Base-by-base conservation (phyloP, 2,888 invertebrate genomes). In the Tachina lurida region DNA sequence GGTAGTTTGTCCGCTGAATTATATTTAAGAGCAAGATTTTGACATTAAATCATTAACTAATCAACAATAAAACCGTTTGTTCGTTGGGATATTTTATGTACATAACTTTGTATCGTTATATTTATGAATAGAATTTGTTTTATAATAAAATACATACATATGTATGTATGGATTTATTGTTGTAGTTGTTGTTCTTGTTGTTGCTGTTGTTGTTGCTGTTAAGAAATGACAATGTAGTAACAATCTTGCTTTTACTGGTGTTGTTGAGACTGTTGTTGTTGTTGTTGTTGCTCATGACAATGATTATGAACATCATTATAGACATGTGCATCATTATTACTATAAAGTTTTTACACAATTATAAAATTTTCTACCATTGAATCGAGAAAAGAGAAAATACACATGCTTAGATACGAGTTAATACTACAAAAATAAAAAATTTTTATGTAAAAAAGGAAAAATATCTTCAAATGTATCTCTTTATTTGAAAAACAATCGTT, bases 181-280 rank as follows among this genome's bases (percentile, higher is more conserved):
- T 31, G 31, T 31, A 31, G 31, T 22, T 31, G 31, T 31, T 7
- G 31, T 31, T 31, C 7, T 31, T 7, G 5, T 19, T n/a, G 12
- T 39, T 45, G 45, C n/a, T n/a, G n/a, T n/a, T n/a, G n/a, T n/a
- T 31, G 4, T 78, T 67, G 49, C 31, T 70, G 52, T 62, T 73
- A 47, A 75, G 75, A 74, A 78, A 85, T 74, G 77, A 77, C 77
- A 81, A 81, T 54, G 74, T 67, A 62, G 67, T 76, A 80, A 80
- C 52, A 71, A 71, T 75, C 54, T 54, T 74, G 31, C 52, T 47
- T 52, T 17, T 19, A 52, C 52, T 63, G 62, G 15, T 49, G 68
- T 10, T 73, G 19, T n/a, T 78, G 22, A n/a, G n/a, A n/a, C n/a
- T n/a, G n/a, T n/a, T n/a, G 68, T 10, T 73, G 19, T n/a, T 78